Evolutionary conservation across 1,140 invertebrate species (phyloP).

Genomic region (Hycleus phaleratus): DNA sequence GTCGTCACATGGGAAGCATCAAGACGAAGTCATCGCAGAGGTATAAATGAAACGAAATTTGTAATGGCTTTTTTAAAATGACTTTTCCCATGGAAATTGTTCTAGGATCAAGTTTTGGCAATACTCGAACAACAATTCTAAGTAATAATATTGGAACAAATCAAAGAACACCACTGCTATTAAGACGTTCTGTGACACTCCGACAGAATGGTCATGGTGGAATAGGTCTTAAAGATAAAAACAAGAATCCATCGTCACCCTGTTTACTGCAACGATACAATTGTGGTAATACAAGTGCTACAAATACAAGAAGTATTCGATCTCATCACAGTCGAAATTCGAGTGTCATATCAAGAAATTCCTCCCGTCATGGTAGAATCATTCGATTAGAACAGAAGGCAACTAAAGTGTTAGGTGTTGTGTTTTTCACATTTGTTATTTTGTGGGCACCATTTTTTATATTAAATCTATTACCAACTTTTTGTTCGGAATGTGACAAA

Average conservation of each 20-base stretch:
- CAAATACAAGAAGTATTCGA: slow-evolving; percentile 38
- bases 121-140: slow-evolving; percentile 43
- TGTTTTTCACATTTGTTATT: slow-evolving; percentile 90
- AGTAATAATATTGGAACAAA: slow-evolving; percentile 40
- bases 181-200: slow-evolving; percentile 35
- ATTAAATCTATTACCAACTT: slow-evolving; percentile 70
- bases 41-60: slow-evolving; percentile 11
- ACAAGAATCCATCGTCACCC: slow-evolving; percentile 40
- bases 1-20: slow-evolving; percentile 57
- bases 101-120: slow-evolving; percentile 51
- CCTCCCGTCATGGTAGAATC: slow-evolving; percentile 71
- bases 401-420: slow-evolving; percentile 87
- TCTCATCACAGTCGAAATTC: slow-evolving; percentile 64
- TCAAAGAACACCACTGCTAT: slow-evolving; percentile 30
- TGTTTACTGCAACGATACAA: slow-evolving; percentile 49
- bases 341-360: slow-evolving; percentile 71
- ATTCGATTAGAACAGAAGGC: slow-evolving; percentile 84
- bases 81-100: neutral
- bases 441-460: slow-evolving; percentile 93
- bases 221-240: slow-evolving; percentile 31
- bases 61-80: neutral
- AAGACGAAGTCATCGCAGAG: slow-evolving; percentile 41
- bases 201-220: slow-evolving; percentile 33
- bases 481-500: slow-evolving; percentile 70
- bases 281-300: slow-evolving; percentile 45